Evolutionary conservation across 37 sponge, comb jelly and placozoan species (phyloP).

Genomic region (Dysidea cf. avara): DNA sequence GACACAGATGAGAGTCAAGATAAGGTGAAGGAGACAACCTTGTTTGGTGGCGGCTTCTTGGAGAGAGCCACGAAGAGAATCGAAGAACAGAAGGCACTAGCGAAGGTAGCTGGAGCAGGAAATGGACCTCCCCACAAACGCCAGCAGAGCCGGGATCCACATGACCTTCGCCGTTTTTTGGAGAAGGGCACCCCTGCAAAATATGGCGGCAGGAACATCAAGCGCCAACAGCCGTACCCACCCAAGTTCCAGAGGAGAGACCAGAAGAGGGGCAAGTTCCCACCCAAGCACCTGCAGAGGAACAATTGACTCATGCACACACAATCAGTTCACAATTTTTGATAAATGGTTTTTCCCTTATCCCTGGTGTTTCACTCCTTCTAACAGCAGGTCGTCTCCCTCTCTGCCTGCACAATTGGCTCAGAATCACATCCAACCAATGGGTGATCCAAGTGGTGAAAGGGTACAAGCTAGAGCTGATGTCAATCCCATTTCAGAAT

Average conservation of each 20-base stretch:
- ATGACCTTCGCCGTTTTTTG: conserved; percentile 3
- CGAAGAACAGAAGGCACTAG: background rate
- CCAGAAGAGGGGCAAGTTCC: too few relatives aligned
- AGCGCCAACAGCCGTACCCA: background rate
- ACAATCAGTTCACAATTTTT: too few relatives aligned
- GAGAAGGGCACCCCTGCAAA: conserved; percentile 3
- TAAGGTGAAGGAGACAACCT: background rate
- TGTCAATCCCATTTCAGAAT: too few relatives aligned
- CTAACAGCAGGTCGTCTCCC: too few relatives aligned
- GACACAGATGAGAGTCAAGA: background rate
- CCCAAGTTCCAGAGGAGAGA: too few relatives aligned
- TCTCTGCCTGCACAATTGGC: too few relatives aligned
- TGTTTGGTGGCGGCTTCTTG: background rate
- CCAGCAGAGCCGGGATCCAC: background rate
- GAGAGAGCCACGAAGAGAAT: background rate
- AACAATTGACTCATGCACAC: too few relatives aligned
- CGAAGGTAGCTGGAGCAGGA: background rate
- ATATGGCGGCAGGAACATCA: conserved; percentile 1
- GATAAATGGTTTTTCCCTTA: too few relatives aligned
- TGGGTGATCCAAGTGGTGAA: background rate
- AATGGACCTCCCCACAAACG: too few relatives aligned
- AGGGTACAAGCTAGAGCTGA: background rate
- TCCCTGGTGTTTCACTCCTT: too few relatives aligned
- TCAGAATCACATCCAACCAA: background rate
- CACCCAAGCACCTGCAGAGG: too few relatives aligned